Conservation (phyloP, 2,113 vertebrate genomes). For the Carlito syrichta region DNA sequence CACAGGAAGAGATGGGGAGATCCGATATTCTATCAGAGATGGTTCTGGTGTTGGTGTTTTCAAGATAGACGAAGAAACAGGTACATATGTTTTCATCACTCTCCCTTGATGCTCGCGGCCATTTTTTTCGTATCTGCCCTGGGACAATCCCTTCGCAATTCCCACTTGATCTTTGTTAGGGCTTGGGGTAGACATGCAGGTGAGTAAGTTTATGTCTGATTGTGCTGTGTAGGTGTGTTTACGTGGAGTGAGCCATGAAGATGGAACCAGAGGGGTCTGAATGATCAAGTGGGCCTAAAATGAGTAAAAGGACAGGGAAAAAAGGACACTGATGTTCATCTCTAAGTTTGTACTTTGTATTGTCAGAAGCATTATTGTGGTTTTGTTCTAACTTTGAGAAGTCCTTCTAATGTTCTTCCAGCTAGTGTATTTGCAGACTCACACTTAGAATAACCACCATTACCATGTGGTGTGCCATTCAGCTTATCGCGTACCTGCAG, state of each 20-base stretch:
- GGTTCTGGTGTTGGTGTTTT: slow-evolving; percentile 96
- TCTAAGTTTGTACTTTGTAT: neutral
- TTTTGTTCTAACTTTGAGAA: slow-evolving; percentile 3
- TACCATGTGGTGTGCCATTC: neutral
- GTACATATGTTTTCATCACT: slow-evolving; percentile 78
- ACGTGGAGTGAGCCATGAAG: neutral
- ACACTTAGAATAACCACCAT: neutral
- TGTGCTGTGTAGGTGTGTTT: neutral
- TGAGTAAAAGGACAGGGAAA: neutral
- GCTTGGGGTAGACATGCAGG: neutral
- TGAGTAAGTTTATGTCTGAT: neutral
- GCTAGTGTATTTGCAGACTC: neutral
- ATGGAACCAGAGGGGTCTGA: neutral
- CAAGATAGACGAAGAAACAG: slow-evolving; percentile 94
- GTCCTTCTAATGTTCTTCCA: neutral
- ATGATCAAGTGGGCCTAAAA: neutral
- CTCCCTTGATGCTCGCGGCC: neutral
- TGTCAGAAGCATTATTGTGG: neutral
- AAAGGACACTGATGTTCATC: neutral
- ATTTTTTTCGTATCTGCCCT: fast-evolving
- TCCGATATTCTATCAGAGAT: slow-evolving; percentile 95
- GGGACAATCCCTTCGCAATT: neutral
- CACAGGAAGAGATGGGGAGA: slow-evolving; percentile 90
- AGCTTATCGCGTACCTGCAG: neutral
- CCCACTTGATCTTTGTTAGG: neutral